A percentile compares a stretch with the other conserved stretches of the same genome.
Evolutionary conservation across 2,888 invertebrate genomes (phyloP).

Genomic region (Beris morrisii): DNA sequence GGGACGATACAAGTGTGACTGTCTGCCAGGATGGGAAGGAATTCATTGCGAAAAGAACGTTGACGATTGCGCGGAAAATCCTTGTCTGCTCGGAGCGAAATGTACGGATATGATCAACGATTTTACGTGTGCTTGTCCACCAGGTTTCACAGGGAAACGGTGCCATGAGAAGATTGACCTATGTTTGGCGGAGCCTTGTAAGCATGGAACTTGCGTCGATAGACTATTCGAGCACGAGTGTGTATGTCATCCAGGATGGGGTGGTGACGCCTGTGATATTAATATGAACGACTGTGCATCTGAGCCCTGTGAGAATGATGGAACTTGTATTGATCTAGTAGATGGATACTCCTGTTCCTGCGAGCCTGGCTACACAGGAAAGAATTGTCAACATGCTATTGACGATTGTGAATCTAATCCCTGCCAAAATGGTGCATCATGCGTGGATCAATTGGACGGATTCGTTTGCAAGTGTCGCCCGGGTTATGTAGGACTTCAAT

Average conservation of each 20-base stretch:
- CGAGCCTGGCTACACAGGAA: constrained; percentile 92
- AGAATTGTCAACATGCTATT: constrained; percentile 88
- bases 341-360: constrained; percentile 86
- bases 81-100: constrained; percentile 85
- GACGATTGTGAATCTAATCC: constrained; percentile 89
- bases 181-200: constrained; percentile 86
- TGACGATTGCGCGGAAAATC: constrained; percentile 91
- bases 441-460: constrained; percentile 84
- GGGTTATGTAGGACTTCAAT: constrained; percentile 89
- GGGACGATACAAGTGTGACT: constrained; percentile 92
- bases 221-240: constrained; percentile 84
- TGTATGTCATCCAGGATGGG: constrained; percentile 91
- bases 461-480: constrained; percentile 92
- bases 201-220: constrained; percentile 92
- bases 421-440: constrained; percentile 90
- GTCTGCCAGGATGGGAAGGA: constrained; percentile 96
- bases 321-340: constrained; percentile 85
- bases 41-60: constrained; percentile 91
- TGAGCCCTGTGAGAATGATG: constrained; percentile 89
- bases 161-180: constrained; percentile 95
- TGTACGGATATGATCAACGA: constrained; percentile 95
- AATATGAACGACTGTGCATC: constrained; percentile 90
- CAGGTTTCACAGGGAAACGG: constrained; percentile 93
- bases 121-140: constrained; percentile 89
- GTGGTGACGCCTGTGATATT: constrained; percentile 79